phyloP scores from a whole-genome alignment of 2,797 vertebrate genomes.

The Hephaestus fuliginosus region DNA sequence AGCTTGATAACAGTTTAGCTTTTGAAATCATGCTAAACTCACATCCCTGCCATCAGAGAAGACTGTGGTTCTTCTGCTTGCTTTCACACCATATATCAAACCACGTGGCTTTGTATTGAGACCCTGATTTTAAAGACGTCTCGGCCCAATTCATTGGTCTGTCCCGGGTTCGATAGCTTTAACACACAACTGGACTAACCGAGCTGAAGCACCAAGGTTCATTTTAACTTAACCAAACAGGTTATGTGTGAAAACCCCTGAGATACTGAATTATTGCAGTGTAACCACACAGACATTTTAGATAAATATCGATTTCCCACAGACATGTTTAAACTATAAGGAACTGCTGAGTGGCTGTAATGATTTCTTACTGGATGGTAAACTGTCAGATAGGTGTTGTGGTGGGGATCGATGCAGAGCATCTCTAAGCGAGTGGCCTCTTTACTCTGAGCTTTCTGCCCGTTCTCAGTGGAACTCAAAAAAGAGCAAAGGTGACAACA shows the following conservation, averaged over 20 bases:
- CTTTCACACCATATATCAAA: background rate
- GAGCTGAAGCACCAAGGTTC: background rate
- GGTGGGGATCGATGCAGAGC: conserved; percentile 48
- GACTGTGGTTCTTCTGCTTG: background rate
- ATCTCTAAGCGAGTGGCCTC: conserved; percentile 64
- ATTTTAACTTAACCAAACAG: background rate
- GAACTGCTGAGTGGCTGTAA: conserved; percentile 41
- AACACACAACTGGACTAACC: background rate
- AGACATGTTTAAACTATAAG: conserved; percentile 27
- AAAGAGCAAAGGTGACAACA: conserved; percentile 52
- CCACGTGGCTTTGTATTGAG: too few species aligned
- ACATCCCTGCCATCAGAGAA: too few species aligned
- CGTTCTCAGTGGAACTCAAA: conserved; percentile 31
- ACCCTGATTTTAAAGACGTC: background rate
- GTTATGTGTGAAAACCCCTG: background rate
- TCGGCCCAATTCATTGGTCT: background rate
- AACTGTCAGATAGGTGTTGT: conserved; percentile 43
- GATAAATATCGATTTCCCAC: conserved; percentile 17
- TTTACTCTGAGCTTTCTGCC: conserved; percentile 45
- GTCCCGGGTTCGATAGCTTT: background rate
- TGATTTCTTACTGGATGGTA: conserved; percentile 59
- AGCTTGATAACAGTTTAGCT: background rate
- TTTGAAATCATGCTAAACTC: background rate
- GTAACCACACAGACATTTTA: conserved; percentile 23
- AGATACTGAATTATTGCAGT: background rate